Evolutionary conservation across 2,797 vertebrate species (phyloP).

Genomic region (Enteromius treurensis): DNA sequence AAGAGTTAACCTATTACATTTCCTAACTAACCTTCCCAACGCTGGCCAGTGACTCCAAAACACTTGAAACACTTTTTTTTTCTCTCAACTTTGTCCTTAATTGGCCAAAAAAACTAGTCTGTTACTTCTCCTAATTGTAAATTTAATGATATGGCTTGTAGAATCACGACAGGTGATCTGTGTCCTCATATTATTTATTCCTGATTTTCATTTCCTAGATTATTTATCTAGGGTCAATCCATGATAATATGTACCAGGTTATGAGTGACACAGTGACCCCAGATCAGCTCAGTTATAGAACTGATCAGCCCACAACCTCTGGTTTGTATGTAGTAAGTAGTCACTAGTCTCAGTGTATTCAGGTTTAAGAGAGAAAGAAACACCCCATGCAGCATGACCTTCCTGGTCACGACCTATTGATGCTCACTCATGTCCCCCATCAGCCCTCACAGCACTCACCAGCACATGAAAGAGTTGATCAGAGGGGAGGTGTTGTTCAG

Average conservation of each 20-base stretch:
- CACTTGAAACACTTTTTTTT: not conserved
- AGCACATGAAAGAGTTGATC: conserved; percentile 41
- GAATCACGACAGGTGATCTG: not conserved
- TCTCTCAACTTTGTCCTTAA: no score
- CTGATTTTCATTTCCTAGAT: not conserved
- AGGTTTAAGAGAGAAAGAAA: conserved; percentile 33
- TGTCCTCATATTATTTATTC: not conserved
- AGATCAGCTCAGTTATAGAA: not conserved
- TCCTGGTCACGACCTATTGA: conserved; percentile 41
- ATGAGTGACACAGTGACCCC: not conserved
- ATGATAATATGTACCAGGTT: not conserved
- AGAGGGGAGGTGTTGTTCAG: conserved; percentile 35
- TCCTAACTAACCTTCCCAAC: not conserved
- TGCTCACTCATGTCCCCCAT: conserved; percentile 38
- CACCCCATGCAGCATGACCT: conserved; percentile 49
- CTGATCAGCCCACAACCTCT: conserved; percentile 10
- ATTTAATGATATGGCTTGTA: not conserved
- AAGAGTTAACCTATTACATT: not conserved
- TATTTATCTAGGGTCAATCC: not conserved
- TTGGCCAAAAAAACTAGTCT: not conserved
- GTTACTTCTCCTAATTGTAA: not conserved
- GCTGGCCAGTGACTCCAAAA: not conserved
- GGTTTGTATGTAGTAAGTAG: conserved; percentile 26
- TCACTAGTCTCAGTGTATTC: conserved; percentile 20
- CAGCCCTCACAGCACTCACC: conserved; percentile 25